Evolutionary conservation across 2,797 vertebrate genomes (phyloP).

Genomic region (Ataeniobius toweri): DNA sequence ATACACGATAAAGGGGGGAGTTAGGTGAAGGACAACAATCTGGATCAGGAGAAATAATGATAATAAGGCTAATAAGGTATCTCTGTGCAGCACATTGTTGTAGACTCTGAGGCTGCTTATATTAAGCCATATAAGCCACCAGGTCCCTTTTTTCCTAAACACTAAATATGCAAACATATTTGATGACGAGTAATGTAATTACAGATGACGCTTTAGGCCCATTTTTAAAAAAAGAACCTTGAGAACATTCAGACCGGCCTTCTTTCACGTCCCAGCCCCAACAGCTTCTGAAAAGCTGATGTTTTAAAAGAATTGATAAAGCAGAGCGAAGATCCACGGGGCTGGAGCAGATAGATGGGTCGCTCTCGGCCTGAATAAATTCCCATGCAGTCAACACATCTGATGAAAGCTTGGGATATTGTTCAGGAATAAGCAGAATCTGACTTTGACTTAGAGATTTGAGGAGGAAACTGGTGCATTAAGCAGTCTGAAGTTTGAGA

Average conservation of each 20-base stretch:
- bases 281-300: slow-evolving; percentile 75
- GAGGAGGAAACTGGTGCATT: slow-evolving; percentile 22
- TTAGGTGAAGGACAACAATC: slow-evolving; percentile 76
- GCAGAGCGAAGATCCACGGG: slow-evolving; percentile 49
- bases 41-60: slow-evolving; percentile 66
- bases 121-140: slow-evolving; percentile 70
- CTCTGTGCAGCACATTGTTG: slow-evolving; percentile 77
- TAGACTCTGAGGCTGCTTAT: slow-evolving; percentile 75
- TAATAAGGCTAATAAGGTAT: slow-evolving; percentile 76
- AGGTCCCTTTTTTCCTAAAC: slow-evolving; percentile 32
- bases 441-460: slow-evolving; percentile 33
- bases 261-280: slow-evolving; percentile 59
- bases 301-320: slow-evolving; percentile 74
- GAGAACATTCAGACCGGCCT: slow-evolving; percentile 67
- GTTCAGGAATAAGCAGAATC: slow-evolving; percentile 54
- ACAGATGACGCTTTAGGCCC: slow-evolving; percentile 73
- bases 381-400: slow-evolving; percentile 54
- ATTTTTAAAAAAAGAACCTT: slow-evolving; percentile 48
- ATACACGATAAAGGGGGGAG: slow-evolving; percentile 68
- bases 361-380: slow-evolving; percentile 36
- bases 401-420: slow-evolving; percentile 64
- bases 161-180: slow-evolving; percentile 74
- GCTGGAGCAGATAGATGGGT: slow-evolving; percentile 52
- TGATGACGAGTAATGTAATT: slow-evolving; percentile 69
- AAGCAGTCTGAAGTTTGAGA: slow-evolving; percentile 1